Evolutionary conservation across 2,888 invertebrate genomes (phyloP).

Genomic region (Dione juno): DNA sequence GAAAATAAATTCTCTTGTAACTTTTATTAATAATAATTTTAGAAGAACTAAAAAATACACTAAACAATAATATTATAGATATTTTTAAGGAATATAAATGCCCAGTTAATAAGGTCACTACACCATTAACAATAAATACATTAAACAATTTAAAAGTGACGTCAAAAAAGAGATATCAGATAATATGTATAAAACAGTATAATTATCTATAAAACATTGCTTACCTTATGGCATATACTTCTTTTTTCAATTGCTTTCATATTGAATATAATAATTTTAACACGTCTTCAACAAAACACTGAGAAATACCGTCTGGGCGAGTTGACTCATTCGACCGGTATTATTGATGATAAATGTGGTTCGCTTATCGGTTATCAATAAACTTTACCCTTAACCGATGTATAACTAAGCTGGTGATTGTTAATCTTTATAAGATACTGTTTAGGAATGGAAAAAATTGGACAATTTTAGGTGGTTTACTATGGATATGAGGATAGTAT

Average conservation of each 20-base stretch:
- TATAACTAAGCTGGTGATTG: constrained; percentile 23
- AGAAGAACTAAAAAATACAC: too few species aligned
- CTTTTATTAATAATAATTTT: too few species aligned
- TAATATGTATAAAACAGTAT: too few species aligned
- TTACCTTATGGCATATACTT: constrained; percentile 28
- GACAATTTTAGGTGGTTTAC: not conserved
- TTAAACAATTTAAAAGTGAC: too few species aligned
- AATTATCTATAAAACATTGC: constrained; percentile 2
- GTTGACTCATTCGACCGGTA: constrained; percentile 48
- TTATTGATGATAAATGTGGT: constrained; percentile 51
- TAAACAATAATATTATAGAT: too few species aligned
- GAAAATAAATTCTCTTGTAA: too few species aligned
- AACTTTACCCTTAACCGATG: constrained; percentile 48
- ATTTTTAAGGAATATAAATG: too few species aligned
- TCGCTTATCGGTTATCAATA: constrained; percentile 60
- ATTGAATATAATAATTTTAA: constrained; percentile 23
- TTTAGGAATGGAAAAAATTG: not conserved
- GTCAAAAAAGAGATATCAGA: too few species aligned
- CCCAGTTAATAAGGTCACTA: too few species aligned
- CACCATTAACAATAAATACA: not conserved
- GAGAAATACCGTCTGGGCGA: constrained; percentile 50
- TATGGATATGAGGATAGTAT: not conserved
- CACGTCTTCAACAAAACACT: constrained; percentile 45
- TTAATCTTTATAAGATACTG: constrained; percentile 30
- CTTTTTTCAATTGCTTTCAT: constrained; percentile 42